Evolutionary conservation across 2,888 invertebrate species (phyloP).

Genomic region (Omphaloscelis lunosa): DNA sequence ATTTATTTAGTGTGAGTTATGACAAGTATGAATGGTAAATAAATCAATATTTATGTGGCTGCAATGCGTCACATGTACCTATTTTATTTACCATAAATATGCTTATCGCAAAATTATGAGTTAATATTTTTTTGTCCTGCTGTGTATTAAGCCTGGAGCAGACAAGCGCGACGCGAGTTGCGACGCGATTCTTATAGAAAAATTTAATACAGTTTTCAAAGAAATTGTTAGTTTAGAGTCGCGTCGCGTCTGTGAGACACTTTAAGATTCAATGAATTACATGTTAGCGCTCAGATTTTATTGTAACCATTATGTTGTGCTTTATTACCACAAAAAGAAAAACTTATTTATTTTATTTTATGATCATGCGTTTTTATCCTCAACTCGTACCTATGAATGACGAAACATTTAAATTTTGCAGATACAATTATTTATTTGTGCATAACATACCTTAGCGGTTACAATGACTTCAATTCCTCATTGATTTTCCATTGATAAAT

Average conservation of each 20-base stretch:
- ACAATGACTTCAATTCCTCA: background rate
- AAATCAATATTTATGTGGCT: slow-evolving; percentile 49
- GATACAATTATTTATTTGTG: background rate
- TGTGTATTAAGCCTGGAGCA: too few species aligned
- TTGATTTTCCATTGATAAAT: slow-evolving; percentile 12
- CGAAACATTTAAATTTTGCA: background rate
- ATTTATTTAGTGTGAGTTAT: slow-evolving; percentile 56
- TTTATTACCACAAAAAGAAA: slow-evolving; percentile 19
- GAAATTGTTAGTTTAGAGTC: too few species aligned
- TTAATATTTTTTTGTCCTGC: slow-evolving; percentile 40
- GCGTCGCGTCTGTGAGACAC: too few species aligned
- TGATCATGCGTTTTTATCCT: slow-evolving; percentile 2
- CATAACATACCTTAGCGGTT: background rate
- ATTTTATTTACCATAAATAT: slow-evolving; percentile 43
- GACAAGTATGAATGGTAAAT: slow-evolving; percentile 60
- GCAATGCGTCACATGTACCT: slow-evolving; percentile 45
- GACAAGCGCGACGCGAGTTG: too few species aligned
- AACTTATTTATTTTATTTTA: slow-evolving; percentile 5
- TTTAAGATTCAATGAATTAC: slow-evolving; percentile 32
- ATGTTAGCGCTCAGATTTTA: slow-evolving; percentile 25
- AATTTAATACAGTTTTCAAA: too few species aligned
- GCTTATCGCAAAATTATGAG: slow-evolving; percentile 40
- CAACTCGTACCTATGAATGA: background rate
- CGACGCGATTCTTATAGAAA: too few species aligned
- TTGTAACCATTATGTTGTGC: slow-evolving; percentile 32